Evolutionary conservation across 1,140 invertebrate genomes (phyloP).

Genomic region (Papilio machaon): DNA sequence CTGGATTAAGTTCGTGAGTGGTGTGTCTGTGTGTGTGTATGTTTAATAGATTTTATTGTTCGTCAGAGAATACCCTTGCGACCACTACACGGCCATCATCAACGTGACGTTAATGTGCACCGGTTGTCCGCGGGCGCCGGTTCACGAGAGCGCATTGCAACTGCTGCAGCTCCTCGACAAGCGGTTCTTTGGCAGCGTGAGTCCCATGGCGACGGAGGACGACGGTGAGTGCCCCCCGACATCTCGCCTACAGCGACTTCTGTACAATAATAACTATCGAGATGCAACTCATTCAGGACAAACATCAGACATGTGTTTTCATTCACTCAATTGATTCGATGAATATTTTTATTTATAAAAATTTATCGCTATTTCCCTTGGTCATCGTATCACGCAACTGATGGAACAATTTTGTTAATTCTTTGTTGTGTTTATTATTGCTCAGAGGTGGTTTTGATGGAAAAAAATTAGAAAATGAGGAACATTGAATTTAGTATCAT

Average conservation of each 20-base stretch:
- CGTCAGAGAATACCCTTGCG: conserved; percentile 97
- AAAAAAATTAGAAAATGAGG: too few species aligned
- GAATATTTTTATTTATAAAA: not conserved
- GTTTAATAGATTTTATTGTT: conserved; percentile 25
- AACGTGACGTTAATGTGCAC: conserved; percentile 98
- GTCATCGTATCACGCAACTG: too few species aligned
- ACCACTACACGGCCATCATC: conserved; percentile 98
- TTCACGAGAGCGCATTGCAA: conserved; percentile 96
- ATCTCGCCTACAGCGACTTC: not conserved
- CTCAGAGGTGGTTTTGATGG: too few species aligned
- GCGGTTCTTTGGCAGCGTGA: conserved; percentile 94
- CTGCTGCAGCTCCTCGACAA: conserved; percentile 97
- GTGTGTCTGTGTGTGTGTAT: not conserved
- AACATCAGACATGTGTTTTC: not conserved
- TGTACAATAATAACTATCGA: not conserved
- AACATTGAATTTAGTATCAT: too few species aligned
- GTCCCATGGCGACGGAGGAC: conserved; percentile 86
- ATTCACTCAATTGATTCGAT: not conserved
- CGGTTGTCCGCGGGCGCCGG: conserved; percentile 94
- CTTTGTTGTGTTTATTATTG: too few species aligned
- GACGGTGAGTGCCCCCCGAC: conserved; percentile 82
- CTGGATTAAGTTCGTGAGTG: not conserved
- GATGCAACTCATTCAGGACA: not conserved
- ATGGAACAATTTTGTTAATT: too few species aligned
- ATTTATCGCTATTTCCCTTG: too few species aligned